Evolutionary conservation across 2,797 vertebrate species (phyloP).

Genomic region (Pipistrellus pipistrellus): DNA sequence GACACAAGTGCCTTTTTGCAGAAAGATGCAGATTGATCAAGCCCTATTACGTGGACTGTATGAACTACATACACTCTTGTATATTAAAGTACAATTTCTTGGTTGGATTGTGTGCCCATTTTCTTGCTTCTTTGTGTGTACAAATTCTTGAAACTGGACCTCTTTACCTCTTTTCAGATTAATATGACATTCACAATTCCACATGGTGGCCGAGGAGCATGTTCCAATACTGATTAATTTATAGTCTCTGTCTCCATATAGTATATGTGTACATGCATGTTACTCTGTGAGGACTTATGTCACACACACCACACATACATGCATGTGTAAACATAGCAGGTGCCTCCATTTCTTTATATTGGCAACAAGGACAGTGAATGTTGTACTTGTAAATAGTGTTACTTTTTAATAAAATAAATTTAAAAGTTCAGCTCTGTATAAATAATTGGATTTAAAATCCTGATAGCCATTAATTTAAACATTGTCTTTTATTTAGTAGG

Average conservation of each 20-base stretch:
- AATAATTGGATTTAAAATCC: conserved; percentile 16
- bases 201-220: neutral
- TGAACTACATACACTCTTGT: neutral
- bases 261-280: too few species aligned
- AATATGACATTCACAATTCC: neutral
- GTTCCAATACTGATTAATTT: neutral
- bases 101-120: neutral
- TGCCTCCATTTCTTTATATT: neutral
- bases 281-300: neutral
- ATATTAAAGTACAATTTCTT: neutral
- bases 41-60: neutral
- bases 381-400: neutral
- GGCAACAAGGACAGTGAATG: neutral
- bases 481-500: neutral
- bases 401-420: neutral
- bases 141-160: neutral
- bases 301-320: neutral
- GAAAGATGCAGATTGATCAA: neutral
- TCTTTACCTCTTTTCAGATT: conserved; percentile 16
- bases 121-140: neutral
- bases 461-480: neutral
- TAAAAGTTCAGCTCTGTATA: neutral
- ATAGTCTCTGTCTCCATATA: neutral
- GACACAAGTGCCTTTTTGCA: accelerated
- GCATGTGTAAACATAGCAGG: neutral